phyloP scores from a whole-genome alignment of 2,888 invertebrate species.

The Dasypolia templi region DNA sequence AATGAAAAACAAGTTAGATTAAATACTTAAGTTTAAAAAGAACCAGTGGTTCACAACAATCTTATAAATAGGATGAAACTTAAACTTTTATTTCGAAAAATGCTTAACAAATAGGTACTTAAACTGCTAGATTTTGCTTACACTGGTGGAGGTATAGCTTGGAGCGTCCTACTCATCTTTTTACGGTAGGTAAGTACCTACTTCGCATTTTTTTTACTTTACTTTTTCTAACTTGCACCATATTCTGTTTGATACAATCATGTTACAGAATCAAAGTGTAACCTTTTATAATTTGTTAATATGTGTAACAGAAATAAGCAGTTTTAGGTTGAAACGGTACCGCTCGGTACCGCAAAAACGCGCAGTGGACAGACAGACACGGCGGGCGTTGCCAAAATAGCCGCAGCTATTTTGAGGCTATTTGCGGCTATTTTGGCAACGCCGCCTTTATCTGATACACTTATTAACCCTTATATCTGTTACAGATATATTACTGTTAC shows the following conservation, averaged over 20 bases:
- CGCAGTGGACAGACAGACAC: no score
- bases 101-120: constrained; percentile 6
- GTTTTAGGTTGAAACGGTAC: no score
- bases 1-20: neutral
- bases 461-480: no score
- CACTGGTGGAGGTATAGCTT: neutral
- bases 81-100: constrained; percentile 37
- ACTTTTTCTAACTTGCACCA: neutral
- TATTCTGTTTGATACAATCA: neutral
- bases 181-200: neutral
- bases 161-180: neutral
- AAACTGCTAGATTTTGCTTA: neutral
- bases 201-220: neutral
- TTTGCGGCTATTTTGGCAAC: no score
- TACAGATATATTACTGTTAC: no score
- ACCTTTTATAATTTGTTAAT: no score
- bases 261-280: no score
- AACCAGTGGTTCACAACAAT: constrained; percentile 45
- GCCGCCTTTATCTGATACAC: no score
- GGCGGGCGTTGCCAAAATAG: no score
- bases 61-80: constrained; percentile 44
- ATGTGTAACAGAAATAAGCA: no score
- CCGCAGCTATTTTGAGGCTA: no score
- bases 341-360: no score
- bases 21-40: constrained; percentile 34